Conservation (phyloP, 1,140 invertebrate species). For the Heterodera schachtii region DNA sequence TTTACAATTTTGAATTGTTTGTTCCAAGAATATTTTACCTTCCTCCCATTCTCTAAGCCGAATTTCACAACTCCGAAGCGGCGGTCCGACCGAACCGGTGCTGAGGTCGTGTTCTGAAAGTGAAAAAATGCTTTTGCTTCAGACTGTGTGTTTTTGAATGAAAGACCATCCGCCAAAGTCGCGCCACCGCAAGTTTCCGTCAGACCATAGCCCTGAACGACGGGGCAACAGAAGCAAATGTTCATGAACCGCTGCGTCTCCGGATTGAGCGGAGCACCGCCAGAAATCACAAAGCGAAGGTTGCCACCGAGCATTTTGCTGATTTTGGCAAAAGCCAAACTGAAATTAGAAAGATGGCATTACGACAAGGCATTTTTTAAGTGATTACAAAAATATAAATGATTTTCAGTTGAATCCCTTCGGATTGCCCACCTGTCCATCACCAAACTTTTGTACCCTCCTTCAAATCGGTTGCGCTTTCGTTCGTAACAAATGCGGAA, state of each 20-base stretch:
- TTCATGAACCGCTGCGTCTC: slow-evolving; percentile 93
- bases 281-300: slow-evolving; percentile 82
- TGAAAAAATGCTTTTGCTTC: slow-evolving; percentile 5
- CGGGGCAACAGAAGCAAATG: slow-evolving; percentile 84
- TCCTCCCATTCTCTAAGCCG: slow-evolving; percentile 90
- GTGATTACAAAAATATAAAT: no score
- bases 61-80: slow-evolving; percentile 82
- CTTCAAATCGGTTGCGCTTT: slow-evolving; percentile 72
- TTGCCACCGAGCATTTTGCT: slow-evolving; percentile 81
- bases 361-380: neutral
- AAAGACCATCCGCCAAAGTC: slow-evolving; percentile 79
- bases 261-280: slow-evolving; percentile 90
- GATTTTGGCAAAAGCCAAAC: slow-evolving; percentile 78
- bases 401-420: neutral
- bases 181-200: slow-evolving; percentile 94
- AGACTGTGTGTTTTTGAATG: no score
- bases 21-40: no score
- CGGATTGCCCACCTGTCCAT: slow-evolving; percentile 72
- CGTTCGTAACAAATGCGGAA: slow-evolving; percentile 66
- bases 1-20: no score
- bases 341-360: slow-evolving; percentile 58
- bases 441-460: slow-evolving; percentile 81
- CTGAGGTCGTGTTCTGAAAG: slow-evolving; percentile 71
- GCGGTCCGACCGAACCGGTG: slow-evolving; percentile 84
- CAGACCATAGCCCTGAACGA: slow-evolving; percentile 92